phyloP scores from a whole-genome alignment of 1,140 invertebrate genomes.

The Ridgeia piscesae region DNA sequence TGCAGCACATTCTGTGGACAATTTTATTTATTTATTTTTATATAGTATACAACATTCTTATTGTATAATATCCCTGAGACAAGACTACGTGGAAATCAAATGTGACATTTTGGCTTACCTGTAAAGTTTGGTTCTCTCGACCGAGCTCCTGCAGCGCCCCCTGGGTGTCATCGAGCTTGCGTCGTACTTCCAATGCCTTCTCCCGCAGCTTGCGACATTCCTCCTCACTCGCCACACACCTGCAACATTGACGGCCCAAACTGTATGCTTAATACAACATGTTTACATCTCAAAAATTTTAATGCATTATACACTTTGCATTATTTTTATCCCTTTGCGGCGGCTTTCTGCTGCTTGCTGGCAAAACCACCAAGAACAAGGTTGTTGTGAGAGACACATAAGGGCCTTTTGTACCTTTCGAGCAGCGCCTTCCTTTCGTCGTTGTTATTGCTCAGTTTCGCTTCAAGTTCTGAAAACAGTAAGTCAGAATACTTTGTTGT shows the following conservation, averaged over 20 bases:
- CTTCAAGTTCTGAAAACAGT: conserved; percentile 58
- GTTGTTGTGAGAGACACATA: neutral
- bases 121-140: conserved; percentile 65
- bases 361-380: too few species aligned
- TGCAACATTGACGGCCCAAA: conserved; percentile 23
- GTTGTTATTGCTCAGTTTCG: conserved; percentile 61
- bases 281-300: too few species aligned
- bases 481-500: neutral
- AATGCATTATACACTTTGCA: too few species aligned
- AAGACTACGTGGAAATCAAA: neutral
- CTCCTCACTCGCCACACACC: conserved; percentile 60
- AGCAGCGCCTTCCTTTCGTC: conserved; percentile 61
- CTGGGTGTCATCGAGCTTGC: conserved; percentile 63
- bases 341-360: too few species aligned
- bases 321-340: too few species aligned
- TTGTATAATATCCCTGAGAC: too few species aligned
- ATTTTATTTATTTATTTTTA: neutral
- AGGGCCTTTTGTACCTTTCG: conserved; percentile 53
- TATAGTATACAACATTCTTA: neutral
- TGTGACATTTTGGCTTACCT: conserved; percentile 47
- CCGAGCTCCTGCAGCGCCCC: conserved; percentile 66
- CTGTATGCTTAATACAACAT: too few species aligned
- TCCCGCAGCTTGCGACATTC: conserved; percentile 60
- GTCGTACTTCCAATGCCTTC: conserved; percentile 55
- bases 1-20: neutral